These are phyloP conservation scores for Cantharis flavilabris DNA, from an alignment of 2,888 invertebrate species.

Conservation along the genomic window DNA sequence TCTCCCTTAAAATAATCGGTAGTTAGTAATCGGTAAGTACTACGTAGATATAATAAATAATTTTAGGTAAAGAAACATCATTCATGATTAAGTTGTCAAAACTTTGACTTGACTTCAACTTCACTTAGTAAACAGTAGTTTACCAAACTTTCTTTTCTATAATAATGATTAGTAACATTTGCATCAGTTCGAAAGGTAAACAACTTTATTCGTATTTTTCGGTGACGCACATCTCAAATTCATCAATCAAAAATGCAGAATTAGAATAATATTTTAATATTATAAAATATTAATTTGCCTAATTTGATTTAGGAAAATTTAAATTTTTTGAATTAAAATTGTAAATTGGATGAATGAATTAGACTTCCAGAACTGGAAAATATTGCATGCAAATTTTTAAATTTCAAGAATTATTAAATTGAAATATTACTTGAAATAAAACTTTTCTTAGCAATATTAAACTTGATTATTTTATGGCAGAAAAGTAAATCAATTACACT, in stretches of 20 bases:
- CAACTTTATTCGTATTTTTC: not conserved
- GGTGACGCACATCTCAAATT: not conserved
- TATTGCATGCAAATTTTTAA: not conserved
- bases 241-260: not conserved
- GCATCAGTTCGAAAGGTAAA: not conserved
- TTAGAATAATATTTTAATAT: not conserved
- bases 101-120: not conserved
- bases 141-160: not conserved
- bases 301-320: not conserved
- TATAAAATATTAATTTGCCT: not conserved
- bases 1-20: too few relatives aligned
- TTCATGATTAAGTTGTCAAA: not conserved
- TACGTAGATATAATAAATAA: not conserved
- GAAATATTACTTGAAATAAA: not conserved
- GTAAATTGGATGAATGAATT: not conserved
- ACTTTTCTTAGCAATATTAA: not conserved
- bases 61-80: not conserved
- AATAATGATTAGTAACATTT: not conserved
- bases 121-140: not conserved
- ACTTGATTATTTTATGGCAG: not conserved
- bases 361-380: not conserved
- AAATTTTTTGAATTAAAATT: not conserved
- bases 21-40: too few relatives aligned
- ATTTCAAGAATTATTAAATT: not conserved
- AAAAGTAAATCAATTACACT: not conserved